Conservation (phyloP, 1,140 invertebrate genomes). For the Drosophila parabipectinata region DNA sequence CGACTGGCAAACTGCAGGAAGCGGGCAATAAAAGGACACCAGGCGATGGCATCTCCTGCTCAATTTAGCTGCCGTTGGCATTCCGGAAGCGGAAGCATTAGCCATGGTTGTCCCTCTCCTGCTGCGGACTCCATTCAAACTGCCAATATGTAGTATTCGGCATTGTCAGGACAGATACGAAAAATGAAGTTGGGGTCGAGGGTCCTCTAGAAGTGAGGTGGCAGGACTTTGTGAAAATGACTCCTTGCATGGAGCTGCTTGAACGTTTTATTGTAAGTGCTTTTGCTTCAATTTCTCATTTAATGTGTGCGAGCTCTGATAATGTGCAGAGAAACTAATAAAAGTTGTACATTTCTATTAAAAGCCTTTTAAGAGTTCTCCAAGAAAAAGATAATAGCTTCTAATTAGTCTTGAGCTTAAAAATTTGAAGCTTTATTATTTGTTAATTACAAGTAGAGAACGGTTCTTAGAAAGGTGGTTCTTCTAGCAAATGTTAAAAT, state of each 20-base stretch:
- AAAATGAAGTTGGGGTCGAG: not conserved
- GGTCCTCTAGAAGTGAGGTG: not conserved
- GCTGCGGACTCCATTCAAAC: constrained; percentile 5
- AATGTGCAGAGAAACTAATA: not conserved
- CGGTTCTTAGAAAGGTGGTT: too few species aligned
- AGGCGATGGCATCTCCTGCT: constrained; percentile 19
- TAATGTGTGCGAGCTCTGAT: constrained; percentile 26
- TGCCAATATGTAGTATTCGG: constrained; percentile 10
- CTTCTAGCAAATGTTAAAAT: too few species aligned
- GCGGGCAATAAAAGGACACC: constrained; percentile 62
- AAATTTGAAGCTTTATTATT: not conserved
- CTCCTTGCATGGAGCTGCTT: constrained; percentile 30
- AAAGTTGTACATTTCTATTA: not conserved
- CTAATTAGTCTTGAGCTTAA: not conserved
- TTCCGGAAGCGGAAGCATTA: constrained; percentile 66
- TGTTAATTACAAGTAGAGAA: too few species aligned
- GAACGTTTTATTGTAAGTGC: constrained; percentile 67
- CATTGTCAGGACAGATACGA: constrained; percentile 11
- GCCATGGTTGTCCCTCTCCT: constrained; percentile 8
- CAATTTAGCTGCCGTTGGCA: constrained; percentile 9
- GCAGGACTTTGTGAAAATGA: constrained; percentile 42
- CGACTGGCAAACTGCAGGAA: constrained; percentile 72
- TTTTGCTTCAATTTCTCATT: constrained; percentile 51
- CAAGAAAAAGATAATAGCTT: not conserved
- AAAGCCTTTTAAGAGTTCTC: not conserved